Evolutionary conservation across 2,888 invertebrate genomes (phyloP).

Genomic region (Lepidochrysops patricia): DNA sequence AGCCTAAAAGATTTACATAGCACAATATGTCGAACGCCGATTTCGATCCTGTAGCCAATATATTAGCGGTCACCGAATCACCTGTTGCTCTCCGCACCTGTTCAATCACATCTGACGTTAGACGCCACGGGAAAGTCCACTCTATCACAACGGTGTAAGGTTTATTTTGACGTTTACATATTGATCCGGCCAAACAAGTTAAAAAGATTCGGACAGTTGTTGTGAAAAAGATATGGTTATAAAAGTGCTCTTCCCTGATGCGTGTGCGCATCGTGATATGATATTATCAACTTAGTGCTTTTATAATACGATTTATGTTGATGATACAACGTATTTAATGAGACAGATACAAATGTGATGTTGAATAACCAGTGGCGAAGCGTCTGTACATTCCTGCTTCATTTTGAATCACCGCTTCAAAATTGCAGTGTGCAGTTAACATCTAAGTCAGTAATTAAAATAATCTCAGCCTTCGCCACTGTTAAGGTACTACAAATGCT

Average conservation of each 20-base stretch:
- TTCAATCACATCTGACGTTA: constrained; percentile 66
- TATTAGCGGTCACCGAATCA: constrained; percentile 67
- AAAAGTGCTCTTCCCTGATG: constrained; percentile 24
- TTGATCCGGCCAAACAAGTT: constrained; percentile 43
- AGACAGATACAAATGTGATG: too few species aligned
- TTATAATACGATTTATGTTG: background rate
- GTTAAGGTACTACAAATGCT: too few species aligned
- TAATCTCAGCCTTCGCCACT: too few species aligned
- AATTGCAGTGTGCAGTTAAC: too few species aligned
- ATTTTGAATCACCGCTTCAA: too few species aligned
- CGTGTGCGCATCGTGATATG: constrained; percentile 21
- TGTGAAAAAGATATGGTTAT: constrained; percentile 30
- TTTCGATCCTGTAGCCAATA: constrained; percentile 61
- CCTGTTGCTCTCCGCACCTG: constrained; percentile 67
- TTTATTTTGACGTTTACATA: constrained; percentile 33
- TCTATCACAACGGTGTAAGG: constrained; percentile 21
- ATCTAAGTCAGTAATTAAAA: too few species aligned
- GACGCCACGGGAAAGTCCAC: constrained; percentile 28
- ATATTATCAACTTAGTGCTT: constrained; percentile 25
- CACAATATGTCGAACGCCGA: constrained; percentile 56
- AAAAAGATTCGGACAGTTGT: constrained; percentile 43
- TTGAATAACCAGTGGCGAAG: too few species aligned
- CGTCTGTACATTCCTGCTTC: too few species aligned
- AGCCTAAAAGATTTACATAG: constrained; percentile 33
- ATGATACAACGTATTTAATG: background rate